Evolutionary conservation across 2,888 invertebrate species (phyloP).

Genomic region (Himalopsyche anomala): DNA sequence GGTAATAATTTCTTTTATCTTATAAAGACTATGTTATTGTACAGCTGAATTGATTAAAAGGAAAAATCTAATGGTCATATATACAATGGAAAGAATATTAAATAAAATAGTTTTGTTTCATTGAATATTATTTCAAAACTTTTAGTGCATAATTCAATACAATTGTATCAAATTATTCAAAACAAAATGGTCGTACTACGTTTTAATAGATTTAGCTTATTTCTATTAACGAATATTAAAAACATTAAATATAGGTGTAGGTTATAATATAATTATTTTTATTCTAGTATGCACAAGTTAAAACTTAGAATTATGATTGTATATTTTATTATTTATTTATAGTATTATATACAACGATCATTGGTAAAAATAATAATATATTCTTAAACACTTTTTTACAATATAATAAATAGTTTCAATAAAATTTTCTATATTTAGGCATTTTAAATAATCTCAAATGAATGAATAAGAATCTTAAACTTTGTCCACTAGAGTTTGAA

Average conservation of each 20-base stretch:
- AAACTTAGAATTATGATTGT: slow-evolving; percentile 63
- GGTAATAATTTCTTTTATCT: slow-evolving; percentile 30
- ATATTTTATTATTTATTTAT: slow-evolving; percentile 60
- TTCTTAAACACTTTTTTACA: slow-evolving; percentile 28
- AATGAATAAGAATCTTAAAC: neutral
- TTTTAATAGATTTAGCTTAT: slow-evolving; percentile 12
- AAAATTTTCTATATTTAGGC: neutral
- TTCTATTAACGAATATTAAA: slow-evolving; percentile 16
- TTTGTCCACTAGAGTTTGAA: too few relatives aligned
- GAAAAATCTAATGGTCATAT: slow-evolving; percentile 20
- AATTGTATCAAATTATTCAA: neutral
- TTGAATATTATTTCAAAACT: neutral
- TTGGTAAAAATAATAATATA: slow-evolving; percentile 45
- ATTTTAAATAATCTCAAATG: neutral
- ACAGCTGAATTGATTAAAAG: slow-evolving; percentile 1
- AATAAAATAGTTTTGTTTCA: neutral
- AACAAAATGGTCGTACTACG: neutral
- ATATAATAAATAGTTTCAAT: neutral
- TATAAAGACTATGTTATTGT: slow-evolving; percentile 3
- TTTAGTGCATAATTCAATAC: neutral
- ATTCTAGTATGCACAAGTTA: slow-evolving; percentile 47
- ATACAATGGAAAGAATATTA: neutral
- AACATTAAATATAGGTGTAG: slow-evolving; percentile 19
- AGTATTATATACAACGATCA: slow-evolving; percentile 48
- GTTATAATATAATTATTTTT: neutral